Percentiles rank a stretch among this genome's conserved stretches.
phyloP scores from a whole-genome alignment of 2,113 vertebrate genomes.

The Loxodonta africana region DNA sequence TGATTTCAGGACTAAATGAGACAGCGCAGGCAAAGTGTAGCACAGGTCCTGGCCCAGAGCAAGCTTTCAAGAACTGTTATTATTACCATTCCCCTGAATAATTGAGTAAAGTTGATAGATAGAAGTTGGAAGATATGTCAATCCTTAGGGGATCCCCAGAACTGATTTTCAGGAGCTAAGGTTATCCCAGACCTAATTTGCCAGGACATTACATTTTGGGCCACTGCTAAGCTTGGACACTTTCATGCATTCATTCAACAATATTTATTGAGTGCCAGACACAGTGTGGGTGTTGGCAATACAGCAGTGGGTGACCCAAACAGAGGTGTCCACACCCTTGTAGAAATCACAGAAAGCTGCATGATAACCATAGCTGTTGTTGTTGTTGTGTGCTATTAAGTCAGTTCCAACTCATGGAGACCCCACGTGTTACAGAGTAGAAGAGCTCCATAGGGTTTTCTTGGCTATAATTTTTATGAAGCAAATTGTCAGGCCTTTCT shows the following conservation, averaged over 20 bases:
- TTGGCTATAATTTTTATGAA: neutral
- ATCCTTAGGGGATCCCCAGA: neutral
- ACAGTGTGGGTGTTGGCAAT: neutral
- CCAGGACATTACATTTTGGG: neutral
- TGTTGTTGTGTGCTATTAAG: too few species aligned
- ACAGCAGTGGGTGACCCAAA: neutral
- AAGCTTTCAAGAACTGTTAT: neutral
- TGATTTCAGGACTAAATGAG: neutral
- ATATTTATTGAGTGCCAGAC: neutral
- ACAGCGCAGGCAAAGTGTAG: neutral
- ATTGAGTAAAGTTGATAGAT: neutral
- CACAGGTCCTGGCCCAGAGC: neutral
- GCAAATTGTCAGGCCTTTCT: neutral
- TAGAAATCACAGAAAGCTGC: neutral
- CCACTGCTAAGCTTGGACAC: neutral
- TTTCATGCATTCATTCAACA: neutral
- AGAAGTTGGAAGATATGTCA: neutral
- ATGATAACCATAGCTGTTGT: too few species aligned
- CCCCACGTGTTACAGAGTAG: neutral
- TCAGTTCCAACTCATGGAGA: too few species aligned
- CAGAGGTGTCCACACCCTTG: neutral
- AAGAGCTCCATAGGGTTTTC: neutral
- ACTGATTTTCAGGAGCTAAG: neutral
- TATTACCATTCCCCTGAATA: neutral
- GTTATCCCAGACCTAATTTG: neutral